These are phyloP conservation scores for Epiblema foenella DNA, from an alignment of 2,888 invertebrate genomes.

Conservation along the genomic window DNA sequence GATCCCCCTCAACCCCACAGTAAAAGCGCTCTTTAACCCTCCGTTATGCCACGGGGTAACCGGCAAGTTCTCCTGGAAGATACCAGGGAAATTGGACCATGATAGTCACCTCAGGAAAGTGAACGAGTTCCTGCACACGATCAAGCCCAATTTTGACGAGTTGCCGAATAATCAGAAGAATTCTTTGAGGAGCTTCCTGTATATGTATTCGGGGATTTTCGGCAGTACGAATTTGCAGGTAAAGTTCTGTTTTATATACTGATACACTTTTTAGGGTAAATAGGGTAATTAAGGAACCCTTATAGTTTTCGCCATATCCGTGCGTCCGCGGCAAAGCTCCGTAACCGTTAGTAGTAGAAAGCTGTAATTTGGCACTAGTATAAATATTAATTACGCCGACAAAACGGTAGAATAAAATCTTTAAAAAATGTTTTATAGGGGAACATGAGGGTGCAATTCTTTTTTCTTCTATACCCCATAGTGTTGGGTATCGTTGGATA, in stretches of 20 bases:
- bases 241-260: not conserved
- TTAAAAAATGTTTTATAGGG: too few species aligned
- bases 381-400: too few species aligned
- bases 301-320: too few species aligned
- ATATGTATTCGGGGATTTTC: constrained; percentile 73
- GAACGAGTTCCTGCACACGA: constrained; percentile 69
- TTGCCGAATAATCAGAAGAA: constrained; percentile 72
- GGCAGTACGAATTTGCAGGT: constrained; percentile 63
- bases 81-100: constrained; percentile 78
- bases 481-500: too few species aligned
- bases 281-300: too few species aligned
- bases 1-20: constrained; percentile 64
- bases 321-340: too few species aligned
- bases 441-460: too few species aligned
- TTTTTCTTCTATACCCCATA: too few species aligned
- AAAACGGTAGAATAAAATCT: too few species aligned
- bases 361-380: too few species aligned
- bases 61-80: constrained; percentile 70
- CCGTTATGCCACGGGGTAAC: constrained; percentile 66
- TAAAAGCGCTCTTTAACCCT: constrained; percentile 67
- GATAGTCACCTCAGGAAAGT: constrained; percentile 73
- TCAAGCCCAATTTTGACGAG: constrained; percentile 65
- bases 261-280: too few species aligned
- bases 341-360: too few species aligned
- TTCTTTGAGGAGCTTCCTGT: constrained; percentile 72